phyloP scores from a whole-genome alignment of 2,113 vertebrate species.

The Xyliphius kryptos region DNA sequence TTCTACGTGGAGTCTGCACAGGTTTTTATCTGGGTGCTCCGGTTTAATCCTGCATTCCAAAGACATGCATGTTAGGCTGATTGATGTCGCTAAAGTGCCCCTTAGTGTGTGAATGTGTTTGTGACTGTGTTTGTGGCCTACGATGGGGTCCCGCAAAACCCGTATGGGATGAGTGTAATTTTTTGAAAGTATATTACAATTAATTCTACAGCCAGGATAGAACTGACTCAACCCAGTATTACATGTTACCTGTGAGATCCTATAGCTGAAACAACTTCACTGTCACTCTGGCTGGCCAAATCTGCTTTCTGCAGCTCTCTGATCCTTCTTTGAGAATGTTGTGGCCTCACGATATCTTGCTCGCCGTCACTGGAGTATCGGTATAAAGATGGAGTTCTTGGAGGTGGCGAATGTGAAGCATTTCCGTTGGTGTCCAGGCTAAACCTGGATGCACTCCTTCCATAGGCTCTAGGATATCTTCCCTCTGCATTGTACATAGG shows the following conservation, averaged over 20 bases:
- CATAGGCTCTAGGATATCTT: conserved; percentile 38
- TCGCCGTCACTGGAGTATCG: conserved; percentile 26
- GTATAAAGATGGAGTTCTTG: conserved; percentile 34
- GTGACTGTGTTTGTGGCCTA: too few species aligned
- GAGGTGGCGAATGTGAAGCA: conserved; percentile 36
- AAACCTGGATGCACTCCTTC: conserved; percentile 41
- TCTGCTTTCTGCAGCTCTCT: conserved; percentile 38
- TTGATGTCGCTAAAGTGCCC: too few species aligned
- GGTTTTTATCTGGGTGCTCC: too few species aligned
- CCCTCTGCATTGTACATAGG: conserved; percentile 42
- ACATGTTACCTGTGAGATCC: conserved; percentile 65
- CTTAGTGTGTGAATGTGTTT: too few species aligned
- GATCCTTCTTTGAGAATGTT: conserved; percentile 51
- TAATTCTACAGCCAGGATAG: too few species aligned
- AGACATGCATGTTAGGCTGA: too few species aligned
- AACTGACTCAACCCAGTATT: too few species aligned
- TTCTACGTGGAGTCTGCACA: too few species aligned
- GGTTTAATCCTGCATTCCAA: too few species aligned
- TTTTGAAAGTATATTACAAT: too few species aligned
- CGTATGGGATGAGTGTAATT: too few species aligned
- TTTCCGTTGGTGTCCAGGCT: conserved; percentile 60
- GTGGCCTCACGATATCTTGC: conserved; percentile 40
- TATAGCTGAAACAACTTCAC: conserved; percentile 64
- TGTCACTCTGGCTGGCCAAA: conserved; percentile 65
- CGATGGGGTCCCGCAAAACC: too few species aligned